phyloP scores from a whole-genome alignment of 2,113 vertebrate species.

The Sprattus sprattus region DNA sequence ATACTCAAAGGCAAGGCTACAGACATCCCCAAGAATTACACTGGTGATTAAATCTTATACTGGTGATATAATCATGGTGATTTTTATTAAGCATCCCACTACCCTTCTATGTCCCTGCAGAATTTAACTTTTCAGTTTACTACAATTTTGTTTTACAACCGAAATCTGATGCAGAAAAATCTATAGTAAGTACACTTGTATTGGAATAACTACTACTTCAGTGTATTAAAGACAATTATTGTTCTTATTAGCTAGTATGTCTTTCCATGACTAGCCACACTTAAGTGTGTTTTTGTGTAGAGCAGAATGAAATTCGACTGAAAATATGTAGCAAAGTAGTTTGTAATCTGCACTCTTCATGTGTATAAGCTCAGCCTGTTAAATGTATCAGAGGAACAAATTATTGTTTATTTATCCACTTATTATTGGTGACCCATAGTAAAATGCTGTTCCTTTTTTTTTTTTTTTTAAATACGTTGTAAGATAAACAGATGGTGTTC shows the following conservation, averaged over 20 bases:
- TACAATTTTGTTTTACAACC: background rate
- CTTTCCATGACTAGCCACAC: background rate
- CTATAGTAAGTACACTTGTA: background rate
- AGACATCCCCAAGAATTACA: background rate
- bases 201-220: background rate
- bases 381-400: background rate
- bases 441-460: background rate
- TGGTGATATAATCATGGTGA: background rate
- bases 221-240: background rate
- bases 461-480: background rate
- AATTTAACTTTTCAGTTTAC: background rate
- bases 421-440: background rate
- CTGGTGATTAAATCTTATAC: too few species aligned
- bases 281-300: background rate
- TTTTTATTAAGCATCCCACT: background rate
- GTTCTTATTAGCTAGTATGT: background rate
- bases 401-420: background rate
- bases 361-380: background rate
- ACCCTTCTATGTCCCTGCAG: background rate
- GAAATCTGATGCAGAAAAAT: background rate
- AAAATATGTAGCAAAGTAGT: constrained; percentile 10
- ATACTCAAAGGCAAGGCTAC: too few species aligned
- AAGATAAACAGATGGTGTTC: background rate
- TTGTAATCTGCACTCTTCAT: constrained; percentile 1
- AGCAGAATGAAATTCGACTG: constrained; percentile 1